Evolutionary conservation across 2,113 vertebrate genomes (phyloP).

Genomic region (Puntigrus tetrazona): DNA sequence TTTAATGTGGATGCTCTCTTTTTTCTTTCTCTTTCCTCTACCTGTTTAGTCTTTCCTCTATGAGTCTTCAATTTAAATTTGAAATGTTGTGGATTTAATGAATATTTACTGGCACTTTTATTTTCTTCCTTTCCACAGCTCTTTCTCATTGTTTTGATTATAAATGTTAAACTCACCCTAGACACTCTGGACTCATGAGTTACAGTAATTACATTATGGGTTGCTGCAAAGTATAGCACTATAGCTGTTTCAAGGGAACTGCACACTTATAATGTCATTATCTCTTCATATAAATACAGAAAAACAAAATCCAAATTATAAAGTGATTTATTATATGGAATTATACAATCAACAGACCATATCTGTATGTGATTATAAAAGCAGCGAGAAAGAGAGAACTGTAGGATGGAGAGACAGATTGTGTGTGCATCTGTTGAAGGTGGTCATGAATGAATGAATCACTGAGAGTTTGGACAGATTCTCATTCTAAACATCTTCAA

Average conservation of each 20-base stretch:
- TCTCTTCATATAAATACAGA: neutral
- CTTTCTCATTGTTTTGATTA: conserved; percentile 58
- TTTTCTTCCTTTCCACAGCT: conserved; percentile 3
- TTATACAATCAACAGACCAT: neutral
- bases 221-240: neutral
- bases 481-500: neutral
- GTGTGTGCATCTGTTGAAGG: neutral
- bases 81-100: conserved; percentile 72
- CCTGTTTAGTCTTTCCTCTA: conserved; percentile 59
- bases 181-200: conserved; percentile 1
- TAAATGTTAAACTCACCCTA: conserved; percentile 54
- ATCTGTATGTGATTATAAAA: neutral
- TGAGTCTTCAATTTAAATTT: conserved; percentile 75
- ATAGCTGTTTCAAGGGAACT: neutral
- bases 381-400: neutral
- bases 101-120: conserved; percentile 54
- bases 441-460: conserved; percentile 5
- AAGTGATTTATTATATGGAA: neutral
- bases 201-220: neutral
- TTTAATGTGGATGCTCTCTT: conserved; percentile 21
- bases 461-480: neutral
- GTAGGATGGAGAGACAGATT: neutral
- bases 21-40: conserved; percentile 51
- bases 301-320: neutral
- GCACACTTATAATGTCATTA: neutral